phyloP scores from a whole-genome alignment of 2,888 invertebrate species.

The Stenchaetothrips biformis region DNA sequence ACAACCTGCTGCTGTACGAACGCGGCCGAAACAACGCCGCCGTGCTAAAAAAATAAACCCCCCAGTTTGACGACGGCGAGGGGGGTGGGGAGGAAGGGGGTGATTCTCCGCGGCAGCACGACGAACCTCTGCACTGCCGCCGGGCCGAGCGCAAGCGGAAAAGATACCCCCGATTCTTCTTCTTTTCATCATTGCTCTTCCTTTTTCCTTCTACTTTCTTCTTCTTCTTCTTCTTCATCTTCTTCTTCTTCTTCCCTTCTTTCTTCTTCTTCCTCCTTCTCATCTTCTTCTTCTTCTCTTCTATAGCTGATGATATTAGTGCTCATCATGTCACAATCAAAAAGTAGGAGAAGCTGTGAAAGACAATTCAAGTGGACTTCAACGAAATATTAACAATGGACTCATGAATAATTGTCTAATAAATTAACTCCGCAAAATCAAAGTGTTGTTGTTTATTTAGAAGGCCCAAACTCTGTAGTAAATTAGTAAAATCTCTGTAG shows the following conservation, averaged over 20 bases:
- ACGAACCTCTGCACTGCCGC: too few relatives aligned
- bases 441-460: not conserved
- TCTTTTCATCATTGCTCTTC: conserved; percentile 21
- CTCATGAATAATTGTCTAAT: not conserved
- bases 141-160: too few relatives aligned
- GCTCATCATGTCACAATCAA: not conserved
- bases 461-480: not conserved
- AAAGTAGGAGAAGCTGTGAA: not conserved
- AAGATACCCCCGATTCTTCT: too few relatives aligned
- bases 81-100: too few relatives aligned
- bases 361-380: not conserved
- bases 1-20: too few relatives aligned
- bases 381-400: conserved; percentile 15
- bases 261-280: not conserved
- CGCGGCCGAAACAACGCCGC: too few relatives aligned
- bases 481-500: not conserved
- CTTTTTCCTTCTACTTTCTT: not conserved
- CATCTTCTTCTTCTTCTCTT: not conserved
- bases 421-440: not conserved
- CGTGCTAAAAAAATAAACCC: too few relatives aligned
- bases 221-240: not conserved
- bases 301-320: conserved; percentile 2
- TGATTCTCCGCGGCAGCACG: too few relatives aligned
- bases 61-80: too few relatives aligned
- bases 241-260: conserved; percentile 10